phyloP scores from a whole-genome alignment of 2,113 vertebrate genomes.

The Centropus unirufus region DNA sequence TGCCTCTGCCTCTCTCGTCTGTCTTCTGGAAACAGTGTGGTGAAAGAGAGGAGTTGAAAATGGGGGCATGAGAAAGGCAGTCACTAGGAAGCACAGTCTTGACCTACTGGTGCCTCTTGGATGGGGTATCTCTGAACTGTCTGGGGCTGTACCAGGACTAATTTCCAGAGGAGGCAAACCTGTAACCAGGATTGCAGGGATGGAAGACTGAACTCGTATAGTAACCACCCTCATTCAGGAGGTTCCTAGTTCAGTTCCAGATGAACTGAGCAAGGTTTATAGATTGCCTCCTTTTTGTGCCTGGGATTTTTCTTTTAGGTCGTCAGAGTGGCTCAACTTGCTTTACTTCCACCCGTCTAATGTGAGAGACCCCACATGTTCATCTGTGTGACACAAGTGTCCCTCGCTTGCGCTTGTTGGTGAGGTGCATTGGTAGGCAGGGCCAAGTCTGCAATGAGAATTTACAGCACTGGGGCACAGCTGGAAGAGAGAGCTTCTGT shows the following conservation, averaged over 20 bases:
- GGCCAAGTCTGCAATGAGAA: not conserved
- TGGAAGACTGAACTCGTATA: not conserved
- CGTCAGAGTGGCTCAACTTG: not conserved
- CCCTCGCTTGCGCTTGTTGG: not conserved
- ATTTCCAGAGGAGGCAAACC: not conserved
- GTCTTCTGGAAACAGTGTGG: not conserved
- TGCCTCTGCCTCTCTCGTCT: not conserved
- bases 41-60: not conserved
- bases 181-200: not conserved
- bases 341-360: not conserved
- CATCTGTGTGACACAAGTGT: not conserved
- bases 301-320: not conserved
- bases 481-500: not conserved
- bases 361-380: not conserved
- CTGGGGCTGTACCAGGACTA: not conserved
- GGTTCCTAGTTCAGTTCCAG: not conserved
- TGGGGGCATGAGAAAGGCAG: not conserved
- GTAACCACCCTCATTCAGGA: not conserved
- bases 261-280: not conserved
- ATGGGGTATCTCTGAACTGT: not conserved
- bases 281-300: not conserved
- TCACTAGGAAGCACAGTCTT: not conserved
- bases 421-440: not conserved
- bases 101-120: not conserved
- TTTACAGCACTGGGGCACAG: not conserved